A percentile compares a stretch with the other conserved stretches of the same genome.
Conservation (phyloP, 2,888 invertebrate genomes). For the Drepanosiphum platanoidis region DNA sequence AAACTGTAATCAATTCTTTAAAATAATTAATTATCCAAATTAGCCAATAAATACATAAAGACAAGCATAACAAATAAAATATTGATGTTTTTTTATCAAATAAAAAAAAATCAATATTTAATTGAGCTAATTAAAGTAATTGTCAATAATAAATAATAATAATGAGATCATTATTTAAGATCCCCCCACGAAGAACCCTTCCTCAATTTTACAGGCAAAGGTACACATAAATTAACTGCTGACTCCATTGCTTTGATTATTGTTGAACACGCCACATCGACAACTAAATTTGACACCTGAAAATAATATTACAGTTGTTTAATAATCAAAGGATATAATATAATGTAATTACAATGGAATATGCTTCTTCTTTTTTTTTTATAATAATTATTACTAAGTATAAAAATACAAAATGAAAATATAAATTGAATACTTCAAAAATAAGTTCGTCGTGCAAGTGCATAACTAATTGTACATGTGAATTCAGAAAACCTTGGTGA, state of each 20-base stretch:
- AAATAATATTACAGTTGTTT: slow-evolving; percentile 37
- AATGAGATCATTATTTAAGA: slow-evolving; percentile 56
- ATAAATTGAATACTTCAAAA: slow-evolving; percentile 75
- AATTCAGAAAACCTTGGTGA: slow-evolving; percentile 68
- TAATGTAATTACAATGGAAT: neutral
- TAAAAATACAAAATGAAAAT: neutral
- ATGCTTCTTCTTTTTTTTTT: neutral
- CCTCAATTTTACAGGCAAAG: slow-evolving; percentile 89
- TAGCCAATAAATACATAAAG: neutral
- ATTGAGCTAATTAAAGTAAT: slow-evolving; percentile 2
- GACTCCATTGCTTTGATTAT: slow-evolving; percentile 84
- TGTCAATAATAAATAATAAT: slow-evolving; percentile 29
- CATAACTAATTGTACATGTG: slow-evolving; percentile 76
- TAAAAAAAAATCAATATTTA: slow-evolving; percentile 14
- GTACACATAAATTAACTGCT: slow-evolving; percentile 77
- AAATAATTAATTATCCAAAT: neutral
- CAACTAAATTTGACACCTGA: slow-evolving; percentile 23
- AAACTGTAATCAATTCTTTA: neutral
- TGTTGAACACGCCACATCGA: slow-evolving; percentile 71
- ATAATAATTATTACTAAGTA: neutral
- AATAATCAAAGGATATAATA: neutral
- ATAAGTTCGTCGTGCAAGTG: slow-evolving; percentile 97
- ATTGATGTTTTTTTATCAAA: slow-evolving; percentile 8
- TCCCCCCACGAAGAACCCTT: slow-evolving; percentile 85
- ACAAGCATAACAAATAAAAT: neutral